Conservation (phyloP, 1,140 invertebrate species). For the Uloborus diversus region DNA sequence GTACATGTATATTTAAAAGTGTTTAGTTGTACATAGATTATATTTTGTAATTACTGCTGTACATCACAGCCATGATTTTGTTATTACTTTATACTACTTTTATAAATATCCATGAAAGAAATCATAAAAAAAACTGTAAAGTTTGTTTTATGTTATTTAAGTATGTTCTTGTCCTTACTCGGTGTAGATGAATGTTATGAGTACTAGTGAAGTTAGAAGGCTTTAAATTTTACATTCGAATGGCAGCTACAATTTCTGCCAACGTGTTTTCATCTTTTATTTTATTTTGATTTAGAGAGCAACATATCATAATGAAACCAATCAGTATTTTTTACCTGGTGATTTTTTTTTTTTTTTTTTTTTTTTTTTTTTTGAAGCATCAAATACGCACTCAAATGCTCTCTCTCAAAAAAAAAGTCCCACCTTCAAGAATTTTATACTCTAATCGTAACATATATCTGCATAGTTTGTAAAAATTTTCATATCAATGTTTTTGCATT, state of each 20-base stretch:
- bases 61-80: conserved; percentile 23
- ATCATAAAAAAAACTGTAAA: background rate
- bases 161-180: conserved; percentile 20
- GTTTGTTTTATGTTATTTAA: conserved; percentile 38
- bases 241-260: background rate
- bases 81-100: conserved; percentile 50
- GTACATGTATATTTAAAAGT: conserved; percentile 17
- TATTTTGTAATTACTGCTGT: conserved; percentile 49
- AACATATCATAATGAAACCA: conserved; percentile 38
- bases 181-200: conserved; percentile 17
- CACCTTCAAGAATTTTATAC: conserved; percentile 10
- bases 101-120: conserved; percentile 6
- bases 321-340: conserved; percentile 24
- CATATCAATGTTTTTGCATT: conserved; percentile 10
- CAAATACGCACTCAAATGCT: no score
- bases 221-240: background rate
- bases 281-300: conserved; percentile 30
- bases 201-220: background rate
- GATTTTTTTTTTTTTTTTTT: conserved; percentile 25
- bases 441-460: background rate
- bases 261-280: conserved; percentile 3
- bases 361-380: no score
- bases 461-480: conserved; percentile 4
- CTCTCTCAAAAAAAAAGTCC: conserved; percentile 1
- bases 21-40: conserved; percentile 38